phyloP scores from a whole-genome alignment of 2,888 invertebrate species.

The Sepiola atlantica region DNA sequence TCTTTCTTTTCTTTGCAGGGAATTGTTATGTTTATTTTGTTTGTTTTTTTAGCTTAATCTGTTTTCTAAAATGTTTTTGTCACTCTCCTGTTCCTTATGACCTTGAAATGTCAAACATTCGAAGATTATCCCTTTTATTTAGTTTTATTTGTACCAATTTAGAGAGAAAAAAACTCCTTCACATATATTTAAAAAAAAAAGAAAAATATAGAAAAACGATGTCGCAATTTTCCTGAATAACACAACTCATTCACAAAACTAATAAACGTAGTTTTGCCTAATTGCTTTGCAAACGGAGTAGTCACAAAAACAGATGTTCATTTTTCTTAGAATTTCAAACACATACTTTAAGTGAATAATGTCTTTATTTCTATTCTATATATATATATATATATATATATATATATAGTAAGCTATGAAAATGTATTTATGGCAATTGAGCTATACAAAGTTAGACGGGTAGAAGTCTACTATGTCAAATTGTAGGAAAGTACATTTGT shows the following conservation, averaged over 20 bases:
- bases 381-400: no score
- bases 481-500: no score
- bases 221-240: neutral
- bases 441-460: no score
- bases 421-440: no score
- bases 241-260: neutral
- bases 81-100: neutral
- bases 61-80: neutral
- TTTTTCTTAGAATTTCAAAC: neutral
- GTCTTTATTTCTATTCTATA: neutral
- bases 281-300: neutral
- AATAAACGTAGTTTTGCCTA: neutral
- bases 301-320: neutral
- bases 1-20: neutral
- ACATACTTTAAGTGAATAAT: neutral
- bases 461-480: no score
- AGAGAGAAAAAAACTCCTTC: neutral
- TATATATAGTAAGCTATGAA: no score
- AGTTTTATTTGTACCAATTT: no score
- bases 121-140: neutral
- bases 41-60: no score
- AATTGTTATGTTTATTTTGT: no score
- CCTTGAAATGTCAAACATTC: neutral
- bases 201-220: neutral
- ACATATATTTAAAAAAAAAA: neutral